A percentile compares a stretch with the other conserved stretches of the same genome.
Conservation (phyloP, 2,888 invertebrate genomes). For the Machimus rusticus region DNA sequence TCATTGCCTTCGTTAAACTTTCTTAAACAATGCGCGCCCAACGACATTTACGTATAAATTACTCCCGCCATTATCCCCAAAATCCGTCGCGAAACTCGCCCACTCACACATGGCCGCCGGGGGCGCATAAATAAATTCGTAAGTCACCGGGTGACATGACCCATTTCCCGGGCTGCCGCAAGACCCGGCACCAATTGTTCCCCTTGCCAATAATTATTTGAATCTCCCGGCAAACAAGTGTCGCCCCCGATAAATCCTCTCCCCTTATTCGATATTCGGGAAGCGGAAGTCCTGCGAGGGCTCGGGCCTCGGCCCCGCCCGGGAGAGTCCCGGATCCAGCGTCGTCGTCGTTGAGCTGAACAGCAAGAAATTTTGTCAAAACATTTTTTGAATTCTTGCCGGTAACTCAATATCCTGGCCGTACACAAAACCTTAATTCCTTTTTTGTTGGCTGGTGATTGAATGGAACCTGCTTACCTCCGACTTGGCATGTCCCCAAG, state of each 20-base stretch:
- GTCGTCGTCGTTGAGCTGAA: not conserved
- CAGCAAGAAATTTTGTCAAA: conserved; percentile 22
- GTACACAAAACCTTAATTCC: conserved; percentile 25
- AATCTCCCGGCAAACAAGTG: not conserved
- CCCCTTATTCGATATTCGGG: not conserved
- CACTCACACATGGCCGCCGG: not conserved
- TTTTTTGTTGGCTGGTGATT: conserved; percentile 27
- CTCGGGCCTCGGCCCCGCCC: not conserved
- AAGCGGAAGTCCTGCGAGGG: not conserved
- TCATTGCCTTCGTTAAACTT: not conserved
- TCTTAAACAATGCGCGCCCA: not conserved
- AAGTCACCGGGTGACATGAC: not conserved
- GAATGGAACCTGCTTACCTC: conserved; percentile 61
- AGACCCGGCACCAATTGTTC: not conserved
- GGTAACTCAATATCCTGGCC: conserved; percentile 26
- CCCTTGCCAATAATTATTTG: conserved; percentile 2
- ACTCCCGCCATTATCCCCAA: not conserved
- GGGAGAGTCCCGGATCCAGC: not conserved
- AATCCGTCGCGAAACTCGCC: not conserved
- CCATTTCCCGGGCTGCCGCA: not conserved
- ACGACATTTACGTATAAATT: not conserved
- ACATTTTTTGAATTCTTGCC: conserved; percentile 5
- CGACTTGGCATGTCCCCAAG: conserved; percentile 74
- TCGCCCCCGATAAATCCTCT: not conserved
- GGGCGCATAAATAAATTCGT: not conserved